These are phyloP conservation scores for Crotalus adamanteus DNA, from an alignment of 2,797 vertebrate species.

Conservation along the genomic window DNA sequence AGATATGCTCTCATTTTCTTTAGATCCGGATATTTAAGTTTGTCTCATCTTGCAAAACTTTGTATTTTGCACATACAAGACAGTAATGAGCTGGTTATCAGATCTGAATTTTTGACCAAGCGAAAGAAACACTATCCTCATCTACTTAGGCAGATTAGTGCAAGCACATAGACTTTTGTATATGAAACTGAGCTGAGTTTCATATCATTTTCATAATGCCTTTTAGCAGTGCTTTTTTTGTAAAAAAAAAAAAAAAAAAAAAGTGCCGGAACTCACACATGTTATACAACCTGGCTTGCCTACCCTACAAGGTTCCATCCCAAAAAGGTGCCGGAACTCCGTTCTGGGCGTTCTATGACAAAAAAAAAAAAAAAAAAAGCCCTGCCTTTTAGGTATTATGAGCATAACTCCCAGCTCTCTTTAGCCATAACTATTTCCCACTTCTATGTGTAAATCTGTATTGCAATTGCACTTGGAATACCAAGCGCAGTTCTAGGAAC, in stretches of 20 bases:
- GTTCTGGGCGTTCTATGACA: too few species aligned
- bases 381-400: background rate
- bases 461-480: background rate
- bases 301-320: too few species aligned
- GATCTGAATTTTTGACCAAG: background rate
- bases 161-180: background rate
- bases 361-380: too few species aligned
- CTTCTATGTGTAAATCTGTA: background rate
- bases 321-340: too few species aligned
- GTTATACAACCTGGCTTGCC: too few species aligned
- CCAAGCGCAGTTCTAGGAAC: background rate
- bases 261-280: too few species aligned
- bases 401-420: background rate
- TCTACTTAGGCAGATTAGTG: background rate
- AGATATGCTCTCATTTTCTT: background rate
- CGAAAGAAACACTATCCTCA: background rate
- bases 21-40: background rate
- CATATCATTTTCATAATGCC: too few species aligned
- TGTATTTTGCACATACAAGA: background rate
- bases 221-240: background rate
- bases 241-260: too few species aligned
- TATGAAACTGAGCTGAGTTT: background rate
- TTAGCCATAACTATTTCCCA: background rate
- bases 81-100: background rate
- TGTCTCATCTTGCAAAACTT: background rate